These are phyloP conservation scores for Oncorhynchus mykiss DNA, from an alignment of 2,113 vertebrate species.

Conservation along the genomic window DNA sequence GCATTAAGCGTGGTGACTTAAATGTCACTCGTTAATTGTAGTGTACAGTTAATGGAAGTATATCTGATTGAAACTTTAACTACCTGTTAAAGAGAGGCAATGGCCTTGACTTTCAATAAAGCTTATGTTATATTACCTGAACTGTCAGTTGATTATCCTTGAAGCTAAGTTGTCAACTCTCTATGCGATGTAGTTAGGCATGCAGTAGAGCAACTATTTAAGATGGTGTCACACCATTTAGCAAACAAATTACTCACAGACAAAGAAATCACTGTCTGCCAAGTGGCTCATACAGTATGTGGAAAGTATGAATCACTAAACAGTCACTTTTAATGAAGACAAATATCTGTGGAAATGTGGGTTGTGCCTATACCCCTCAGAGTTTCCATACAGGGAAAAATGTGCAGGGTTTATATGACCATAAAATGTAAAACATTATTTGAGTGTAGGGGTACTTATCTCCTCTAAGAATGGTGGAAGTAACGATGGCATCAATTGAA, in stretches of 20 bases:
- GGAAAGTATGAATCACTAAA: slow-evolving; percentile 71
- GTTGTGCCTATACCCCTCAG: slow-evolving; percentile 57
- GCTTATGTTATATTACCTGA: not conserved
- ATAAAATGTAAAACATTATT: slow-evolving; percentile 39
- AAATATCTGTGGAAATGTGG: slow-evolving; percentile 66
- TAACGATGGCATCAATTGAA: not conserved
- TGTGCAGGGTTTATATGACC: slow-evolving; percentile 42
- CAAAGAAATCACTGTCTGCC: slow-evolving; percentile 32
- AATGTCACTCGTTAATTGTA: not conserved
- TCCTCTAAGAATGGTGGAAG: slow-evolving; percentile 2
- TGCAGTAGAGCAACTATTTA: not conserved
- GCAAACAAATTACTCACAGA: slow-evolving; percentile 50
- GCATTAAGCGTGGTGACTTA: not conserved
- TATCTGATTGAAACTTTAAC: not conserved
- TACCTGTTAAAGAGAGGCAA: not conserved
- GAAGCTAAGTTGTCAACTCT: slow-evolving; percentile 9
- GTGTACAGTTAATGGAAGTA: not conserved
- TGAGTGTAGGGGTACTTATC: slow-evolving; percentile 39
- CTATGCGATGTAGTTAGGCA: not conserved
- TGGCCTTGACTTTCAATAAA: not conserved
- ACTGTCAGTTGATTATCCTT: slow-evolving; percentile 10
- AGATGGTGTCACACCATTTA: slow-evolving; percentile 23
- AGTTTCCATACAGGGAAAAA: slow-evolving; percentile 72
- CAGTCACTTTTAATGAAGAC: slow-evolving; percentile 52
- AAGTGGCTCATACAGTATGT: slow-evolving; percentile 57